Base-by-base conservation (phyloP, 1,140 invertebrate genomes). In the Phthorimaea operculella region DNA sequence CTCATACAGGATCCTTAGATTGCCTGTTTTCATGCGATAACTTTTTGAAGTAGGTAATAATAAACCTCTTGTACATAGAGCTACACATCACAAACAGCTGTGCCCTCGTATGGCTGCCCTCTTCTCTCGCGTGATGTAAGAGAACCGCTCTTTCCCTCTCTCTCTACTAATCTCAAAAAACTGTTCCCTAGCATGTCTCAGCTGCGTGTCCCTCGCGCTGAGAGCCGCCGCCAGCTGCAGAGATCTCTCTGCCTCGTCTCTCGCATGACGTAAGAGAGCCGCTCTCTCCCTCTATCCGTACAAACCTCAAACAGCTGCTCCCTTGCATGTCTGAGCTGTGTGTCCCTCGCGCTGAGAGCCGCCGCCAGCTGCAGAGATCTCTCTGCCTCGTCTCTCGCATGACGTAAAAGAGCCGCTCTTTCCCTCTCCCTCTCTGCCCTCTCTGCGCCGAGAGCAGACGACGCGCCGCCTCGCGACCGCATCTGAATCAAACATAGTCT, bases 61-160 rank as follows among this genome's bases (percentile, higher is more conserved):
- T n/a, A n/a, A n/a, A n/a, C n/a, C n/a, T n/a, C n/a, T n/a, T n/a
- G n/a, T n/a, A n/a, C n/a, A n/a, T n/a, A n/a, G n/a, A n/a, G n/a
- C n/a, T n/a, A n/a, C n/a, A n/a, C n/a, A n/a, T n/a, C n/a, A n/a
- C n/a, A n/a, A n/a, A n/a, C n/a, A n/a, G n/a, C n/a, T n/a, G n/a
- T n/a, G n/a, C n/a, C n/a, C n/a, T n/a, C n/a, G n/a, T n/a, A n/a
- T n/a, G n/a, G n/a, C n/a, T n/a, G 0, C 95, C 93, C 63, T 97
- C 94, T 72, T 97, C 95, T 33, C 94, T 87, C 0, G 95, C 95
- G 69, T 95, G 94, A 66, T 93, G 90, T 59, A 97, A 76, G 51
- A 97, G 87, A 62, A 92, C 94, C 89, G 95, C 96, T 39, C 95
- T 90, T 75, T 97, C 95, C 17, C 94, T n/a, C n/a, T n/a, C n/a